A percentile compares a stretch with the other conserved stretches of the same genome.
Evolutionary conservation across 2,797 vertebrate species (phyloP).

Genomic region (Hemibagrus guttatus): DNA sequence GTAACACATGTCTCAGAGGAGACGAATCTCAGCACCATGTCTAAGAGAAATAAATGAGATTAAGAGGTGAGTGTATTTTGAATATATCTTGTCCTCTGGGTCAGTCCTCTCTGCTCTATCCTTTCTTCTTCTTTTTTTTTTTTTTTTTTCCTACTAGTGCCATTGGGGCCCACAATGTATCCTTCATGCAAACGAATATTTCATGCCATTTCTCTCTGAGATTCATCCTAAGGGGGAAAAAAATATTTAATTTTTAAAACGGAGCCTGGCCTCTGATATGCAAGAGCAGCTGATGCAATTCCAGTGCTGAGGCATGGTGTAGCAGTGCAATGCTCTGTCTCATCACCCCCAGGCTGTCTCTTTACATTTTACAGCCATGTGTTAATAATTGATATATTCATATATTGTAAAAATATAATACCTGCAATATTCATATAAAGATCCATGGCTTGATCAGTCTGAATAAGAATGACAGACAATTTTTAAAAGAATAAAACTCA

Average conservation of each 20-base stretch:
- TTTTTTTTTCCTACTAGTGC: not conserved
- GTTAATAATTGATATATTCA: not conserved
- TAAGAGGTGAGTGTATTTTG: slow-evolving; percentile 14
- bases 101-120: slow-evolving; percentile 13
- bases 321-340: not conserved
- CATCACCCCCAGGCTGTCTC: not conserved
- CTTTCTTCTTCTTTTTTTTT: not conserved
- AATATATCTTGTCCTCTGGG: slow-evolving; percentile 16
- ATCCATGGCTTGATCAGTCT: no score
- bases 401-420: not conserved
- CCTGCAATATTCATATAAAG: no score
- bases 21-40: not conserved
- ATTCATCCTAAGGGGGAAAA: slow-evolving; percentile 11
- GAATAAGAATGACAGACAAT: no score
- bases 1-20: slow-evolving; percentile 1
- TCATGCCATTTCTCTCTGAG: slow-evolving; percentile 42
- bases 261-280: slow-evolving; percentile 20
- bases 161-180: slow-evolving; percentile 31
- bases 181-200: slow-evolving; percentile 48
- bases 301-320: not conserved
- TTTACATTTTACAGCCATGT: not conserved
- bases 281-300: slow-evolving; percentile 29
- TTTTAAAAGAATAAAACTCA: no score
- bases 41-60: slow-evolving; percentile 22
- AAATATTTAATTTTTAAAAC: slow-evolving; percentile 33